Evolutionary conservation across 2,888 invertebrate species (phyloP).

Genomic region (Trisateles emortualis): DNA sequence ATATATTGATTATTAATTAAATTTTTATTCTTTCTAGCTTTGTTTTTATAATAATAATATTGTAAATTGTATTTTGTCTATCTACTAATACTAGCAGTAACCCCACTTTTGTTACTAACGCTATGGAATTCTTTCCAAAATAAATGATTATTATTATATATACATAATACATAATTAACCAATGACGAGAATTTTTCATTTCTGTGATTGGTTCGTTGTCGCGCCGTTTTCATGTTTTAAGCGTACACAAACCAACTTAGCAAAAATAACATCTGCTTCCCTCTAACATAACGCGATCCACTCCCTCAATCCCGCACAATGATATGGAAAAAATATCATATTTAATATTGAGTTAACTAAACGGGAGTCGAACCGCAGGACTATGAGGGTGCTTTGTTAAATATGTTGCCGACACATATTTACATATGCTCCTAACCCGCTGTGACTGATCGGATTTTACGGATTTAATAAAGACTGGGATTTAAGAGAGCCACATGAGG

Average conservation of each 20-base stretch:
- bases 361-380: conserved; percentile 61
- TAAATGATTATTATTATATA: too few relatives aligned
- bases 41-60: too few relatives aligned
- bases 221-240: too few relatives aligned
- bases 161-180: too few relatives aligned
- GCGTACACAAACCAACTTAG: not conserved
- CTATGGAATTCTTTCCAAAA: too few relatives aligned
- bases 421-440: conserved; percentile 64
- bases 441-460: conserved; percentile 48
- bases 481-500: not conserved
- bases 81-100: too few relatives aligned
- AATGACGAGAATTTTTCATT: too few relatives aligned
- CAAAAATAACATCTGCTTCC: not conserved
- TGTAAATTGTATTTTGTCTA: too few relatives aligned
- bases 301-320: conserved; percentile 66
- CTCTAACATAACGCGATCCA: conserved; percentile 58
- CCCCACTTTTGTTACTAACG: too few relatives aligned
- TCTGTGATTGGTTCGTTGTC: too few relatives aligned
- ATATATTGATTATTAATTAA: too few relatives aligned
- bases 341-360: conserved; percentile 74
- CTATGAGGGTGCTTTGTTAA: conserved; percentile 67
- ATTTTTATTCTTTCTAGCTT: too few relatives aligned
- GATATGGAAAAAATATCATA: conserved; percentile 84
- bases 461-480: conserved; percentile 24
- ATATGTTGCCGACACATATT: conserved; percentile 72